Conservation (phyloP, 2,888 invertebrate genomes). For the Microdon myrmicae region DNA sequence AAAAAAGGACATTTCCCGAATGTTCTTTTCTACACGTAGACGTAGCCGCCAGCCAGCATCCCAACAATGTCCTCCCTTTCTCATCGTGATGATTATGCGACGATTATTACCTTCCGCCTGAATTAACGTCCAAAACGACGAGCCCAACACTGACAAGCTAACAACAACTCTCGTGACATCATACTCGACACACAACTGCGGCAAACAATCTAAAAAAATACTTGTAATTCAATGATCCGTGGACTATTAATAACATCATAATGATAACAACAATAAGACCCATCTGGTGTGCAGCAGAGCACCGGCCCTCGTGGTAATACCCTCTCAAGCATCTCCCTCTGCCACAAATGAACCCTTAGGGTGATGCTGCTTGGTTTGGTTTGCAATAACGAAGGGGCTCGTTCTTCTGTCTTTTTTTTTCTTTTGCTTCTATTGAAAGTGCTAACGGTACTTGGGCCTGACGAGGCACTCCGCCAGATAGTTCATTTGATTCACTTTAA, state of each 20-base stretch:
- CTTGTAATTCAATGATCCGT: constrained; percentile 26
- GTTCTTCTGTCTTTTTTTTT: too few species aligned
- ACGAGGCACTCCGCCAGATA: too few species aligned
- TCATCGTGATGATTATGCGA: constrained; percentile 10
- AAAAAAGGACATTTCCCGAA: constrained; percentile 10
- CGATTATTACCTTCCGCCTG: constrained; percentile 35
- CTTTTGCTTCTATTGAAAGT: too few species aligned
- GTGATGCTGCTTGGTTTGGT: too few species aligned
- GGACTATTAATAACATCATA: constrained; percentile 30
- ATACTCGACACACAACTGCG: constrained; percentile 7
- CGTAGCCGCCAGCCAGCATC: too few species aligned
- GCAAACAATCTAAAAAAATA: constrained; percentile 27
- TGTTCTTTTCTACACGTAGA: constrained; percentile 19
- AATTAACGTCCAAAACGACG: constrained; percentile 13
- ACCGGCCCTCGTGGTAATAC: constrained; percentile 19
- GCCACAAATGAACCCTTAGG: too few species aligned
- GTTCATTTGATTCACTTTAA: too few species aligned
- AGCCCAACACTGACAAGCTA: constrained; percentile 11
- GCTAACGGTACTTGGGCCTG: too few species aligned
- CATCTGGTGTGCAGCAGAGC: constrained; percentile 19
- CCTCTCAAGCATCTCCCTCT: too few species aligned
- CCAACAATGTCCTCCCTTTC: constrained; percentile 2
- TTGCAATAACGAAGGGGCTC: too few species aligned
- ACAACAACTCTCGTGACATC: constrained; percentile 8
- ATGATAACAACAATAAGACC: constrained; percentile 32